A percentile compares a stretch with the other conserved stretches of the same genome.
Evolutionary conservation across 2,888 invertebrate species (phyloP).

Genomic region (Harpagoxenus sublaevis): DNA sequence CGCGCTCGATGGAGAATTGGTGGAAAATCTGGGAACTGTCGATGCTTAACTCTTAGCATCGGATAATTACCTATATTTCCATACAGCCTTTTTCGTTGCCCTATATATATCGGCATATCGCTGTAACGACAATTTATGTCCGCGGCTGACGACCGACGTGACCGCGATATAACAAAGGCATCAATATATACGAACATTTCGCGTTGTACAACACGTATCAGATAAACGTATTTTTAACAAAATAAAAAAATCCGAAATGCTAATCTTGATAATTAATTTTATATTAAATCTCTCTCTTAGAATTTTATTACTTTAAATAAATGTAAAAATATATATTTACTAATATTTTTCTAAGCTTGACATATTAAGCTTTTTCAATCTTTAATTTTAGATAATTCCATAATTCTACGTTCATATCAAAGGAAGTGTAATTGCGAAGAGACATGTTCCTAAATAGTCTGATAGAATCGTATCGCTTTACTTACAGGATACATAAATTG

Average conservation of each 20-base stretch:
- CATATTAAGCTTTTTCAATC: background rate
- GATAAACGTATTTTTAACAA: background rate
- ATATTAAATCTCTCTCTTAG: background rate
- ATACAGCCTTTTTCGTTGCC: background rate
- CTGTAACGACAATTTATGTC: slow-evolving; percentile 30
- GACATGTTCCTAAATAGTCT: background rate
- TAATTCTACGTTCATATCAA: slow-evolving; percentile 30
- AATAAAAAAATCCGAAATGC: background rate
- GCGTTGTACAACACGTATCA: background rate
- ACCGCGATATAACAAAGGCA: slow-evolving; percentile 14
- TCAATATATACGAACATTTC: background rate
- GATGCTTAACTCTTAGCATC: slow-evolving; percentile 27
- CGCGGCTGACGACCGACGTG: slow-evolving; percentile 8
- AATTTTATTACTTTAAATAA: background rate
- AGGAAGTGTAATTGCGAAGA: slow-evolving; percentile 29
- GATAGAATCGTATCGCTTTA: background rate
- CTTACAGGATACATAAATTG: background rate
- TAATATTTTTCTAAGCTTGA: background rate
- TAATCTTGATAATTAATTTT: background rate
- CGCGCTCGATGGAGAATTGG: slow-evolving; percentile 3
- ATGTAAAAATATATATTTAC: background rate
- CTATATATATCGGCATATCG: background rate
- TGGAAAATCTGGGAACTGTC: slow-evolving; percentile 17
- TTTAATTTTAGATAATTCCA: background rate
- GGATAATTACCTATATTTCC: slow-evolving; percentile 19